Percentiles rank a stretch among this genome's conserved stretches.
Evolutionary conservation across 2,113 vertebrate species (phyloP).

Genomic region (Ciconia maguari): DNA sequence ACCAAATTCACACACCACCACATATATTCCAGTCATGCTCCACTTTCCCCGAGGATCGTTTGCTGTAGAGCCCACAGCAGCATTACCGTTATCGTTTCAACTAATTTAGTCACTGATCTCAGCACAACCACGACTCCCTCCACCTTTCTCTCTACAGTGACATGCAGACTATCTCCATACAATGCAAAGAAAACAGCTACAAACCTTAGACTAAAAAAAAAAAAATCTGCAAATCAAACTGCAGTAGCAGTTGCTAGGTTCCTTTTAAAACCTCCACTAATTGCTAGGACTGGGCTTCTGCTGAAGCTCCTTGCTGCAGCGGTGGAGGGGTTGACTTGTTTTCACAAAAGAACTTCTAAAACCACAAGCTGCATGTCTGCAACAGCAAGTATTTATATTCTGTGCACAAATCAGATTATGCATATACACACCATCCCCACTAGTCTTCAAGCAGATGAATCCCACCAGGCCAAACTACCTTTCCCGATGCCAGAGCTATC

Average conservation of each 20-base stretch:
- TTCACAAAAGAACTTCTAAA: conserved; percentile 9
- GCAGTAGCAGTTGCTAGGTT: conserved; percentile 11
- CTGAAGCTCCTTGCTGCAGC: neutral
- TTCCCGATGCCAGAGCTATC: neutral
- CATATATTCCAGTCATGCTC: neutral
- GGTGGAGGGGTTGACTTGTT: neutral
- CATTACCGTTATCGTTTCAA: neutral
- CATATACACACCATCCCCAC: neutral
- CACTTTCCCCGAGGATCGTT: neutral
- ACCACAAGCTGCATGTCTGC: conserved; percentile 1
- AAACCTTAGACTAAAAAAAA: neutral
- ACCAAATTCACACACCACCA: neutral
- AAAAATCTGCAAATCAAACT: neutral
- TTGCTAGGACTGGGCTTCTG: neutral
- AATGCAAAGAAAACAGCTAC: neutral
- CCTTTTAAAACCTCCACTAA: neutral
- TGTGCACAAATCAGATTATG: neutral
- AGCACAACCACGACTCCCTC: neutral
- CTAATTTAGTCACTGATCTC: neutral
- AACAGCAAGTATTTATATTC: neutral
- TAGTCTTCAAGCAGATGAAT: neutral
- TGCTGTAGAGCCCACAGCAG: neutral
- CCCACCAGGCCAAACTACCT: neutral
- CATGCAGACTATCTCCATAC: accelerated
- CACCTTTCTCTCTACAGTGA: neutral